phyloP scores from a whole-genome alignment of 1,140 invertebrate genomes.

The Hycleus phaleratus region DNA sequence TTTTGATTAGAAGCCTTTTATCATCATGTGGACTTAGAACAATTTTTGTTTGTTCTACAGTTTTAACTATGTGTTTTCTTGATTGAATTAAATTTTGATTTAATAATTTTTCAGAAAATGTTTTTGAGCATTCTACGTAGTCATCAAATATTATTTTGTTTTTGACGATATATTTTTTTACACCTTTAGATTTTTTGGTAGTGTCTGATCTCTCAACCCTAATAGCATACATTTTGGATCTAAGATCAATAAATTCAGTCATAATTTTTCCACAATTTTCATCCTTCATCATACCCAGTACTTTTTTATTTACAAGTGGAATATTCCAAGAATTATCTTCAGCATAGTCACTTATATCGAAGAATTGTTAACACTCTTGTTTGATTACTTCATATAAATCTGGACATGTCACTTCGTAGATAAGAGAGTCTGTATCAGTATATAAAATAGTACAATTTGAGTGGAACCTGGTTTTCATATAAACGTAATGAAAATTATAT shows the following conservation, averaged over 20 bases:
- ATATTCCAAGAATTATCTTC: conserved; percentile 30
- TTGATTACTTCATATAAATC: conserved; percentile 23
- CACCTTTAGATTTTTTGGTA: conserved; percentile 29
- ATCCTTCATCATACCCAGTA: conserved; percentile 46
- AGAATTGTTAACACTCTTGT: conserved; percentile 16
- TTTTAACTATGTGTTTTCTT: no score
- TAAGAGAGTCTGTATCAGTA: conserved; percentile 31
- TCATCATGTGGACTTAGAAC: no score
- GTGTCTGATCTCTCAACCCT: conserved; percentile 18
- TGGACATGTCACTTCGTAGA: conserved; percentile 22
- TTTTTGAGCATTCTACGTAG: no score
- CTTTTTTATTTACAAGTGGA: conserved; percentile 42
- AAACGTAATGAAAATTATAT: conserved; percentile 31
- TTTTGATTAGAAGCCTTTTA: no score
- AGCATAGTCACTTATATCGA: conserved; percentile 35
- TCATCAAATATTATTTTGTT: neutral
- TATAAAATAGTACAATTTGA: conserved; percentile 27
- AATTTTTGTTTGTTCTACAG: no score
- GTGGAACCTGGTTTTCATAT: conserved; percentile 18
- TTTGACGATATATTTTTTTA: conserved; percentile 3
- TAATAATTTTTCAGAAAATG: no score
- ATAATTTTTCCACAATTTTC: conserved; percentile 40
- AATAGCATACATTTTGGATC: conserved; percentile 41
- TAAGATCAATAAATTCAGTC: conserved; percentile 39
- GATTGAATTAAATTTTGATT: no score